A percentile compares a stretch with the other conserved stretches of the same genome.
These are phyloP conservation scores for Synanthedon vespiformis DNA, from an alignment of 2,888 invertebrate genomes.

Conservation along the genomic window DNA sequence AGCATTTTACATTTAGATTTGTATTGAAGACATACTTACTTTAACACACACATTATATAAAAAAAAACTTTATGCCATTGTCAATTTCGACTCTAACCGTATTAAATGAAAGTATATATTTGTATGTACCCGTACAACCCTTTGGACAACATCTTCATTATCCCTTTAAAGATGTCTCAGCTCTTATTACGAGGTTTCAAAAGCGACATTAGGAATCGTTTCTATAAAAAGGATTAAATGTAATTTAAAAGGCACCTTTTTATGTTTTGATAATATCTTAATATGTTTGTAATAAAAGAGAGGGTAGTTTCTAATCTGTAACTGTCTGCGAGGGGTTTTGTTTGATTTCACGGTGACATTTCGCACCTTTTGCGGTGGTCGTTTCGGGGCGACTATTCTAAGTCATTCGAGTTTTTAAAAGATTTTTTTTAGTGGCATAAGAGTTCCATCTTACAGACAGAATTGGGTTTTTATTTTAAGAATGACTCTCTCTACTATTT, in stretches of 20 bases:
- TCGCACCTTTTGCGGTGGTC: slow-evolving; percentile 48
- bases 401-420: not conserved
- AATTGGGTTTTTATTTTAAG: no score
- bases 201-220: not conserved
- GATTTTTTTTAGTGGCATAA: no score
- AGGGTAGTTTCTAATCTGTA: slow-evolving; percentile 62
- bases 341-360: slow-evolving; percentile 34
- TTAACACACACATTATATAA: no score
- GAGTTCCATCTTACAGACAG: no score
- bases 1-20: no score
- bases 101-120: not conserved
- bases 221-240: slow-evolving; percentile 32
- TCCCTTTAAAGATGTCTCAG: not conserved
- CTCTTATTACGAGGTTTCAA: not conserved
- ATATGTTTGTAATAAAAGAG: slow-evolving; percentile 59
- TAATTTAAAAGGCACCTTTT: slow-evolving; percentile 48
- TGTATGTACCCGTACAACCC: slow-evolving; percentile 1
- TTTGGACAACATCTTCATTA: slow-evolving; percentile 4
- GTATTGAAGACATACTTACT: no score
- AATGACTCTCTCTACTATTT: no score
- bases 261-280: slow-evolving; percentile 55
- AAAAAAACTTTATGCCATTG: no score
- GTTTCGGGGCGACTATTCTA: not conserved
- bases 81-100: no score
- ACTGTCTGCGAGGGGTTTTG: slow-evolving; percentile 50